phyloP scores from a whole-genome alignment of 1,140 invertebrate species.

The Hermetia illucens region DNA sequence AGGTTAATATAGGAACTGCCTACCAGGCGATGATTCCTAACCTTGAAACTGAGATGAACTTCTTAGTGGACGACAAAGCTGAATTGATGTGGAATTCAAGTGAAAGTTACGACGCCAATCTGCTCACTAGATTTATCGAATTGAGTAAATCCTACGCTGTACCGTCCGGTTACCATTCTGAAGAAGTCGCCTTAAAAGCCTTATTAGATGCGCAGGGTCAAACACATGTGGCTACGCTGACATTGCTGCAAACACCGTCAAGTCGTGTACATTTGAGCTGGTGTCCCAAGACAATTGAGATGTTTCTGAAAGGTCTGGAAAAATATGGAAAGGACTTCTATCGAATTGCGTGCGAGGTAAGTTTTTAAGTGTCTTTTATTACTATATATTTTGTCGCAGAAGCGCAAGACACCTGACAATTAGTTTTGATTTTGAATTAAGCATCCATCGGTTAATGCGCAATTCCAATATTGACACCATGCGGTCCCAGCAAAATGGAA shows the following conservation, averaged over 20 bases:
- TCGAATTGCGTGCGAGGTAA: conserved; percentile 72
- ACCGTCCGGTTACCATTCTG: conserved; percentile 80
- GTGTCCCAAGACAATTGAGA: conserved; percentile 73
- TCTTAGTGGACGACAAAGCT: conserved; percentile 38
- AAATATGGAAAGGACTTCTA: conserved; percentile 91
- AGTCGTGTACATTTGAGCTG: conserved; percentile 67
- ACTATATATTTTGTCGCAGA: too few species aligned
- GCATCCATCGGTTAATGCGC: too few species aligned
- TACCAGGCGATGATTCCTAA: conserved; percentile 76
- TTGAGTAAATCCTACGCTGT: conserved; percentile 85
- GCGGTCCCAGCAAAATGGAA: too few species aligned
- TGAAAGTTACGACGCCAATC: conserved; percentile 34
- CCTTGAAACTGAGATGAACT: conserved; percentile 32
- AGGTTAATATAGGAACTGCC: conserved; percentile 81
- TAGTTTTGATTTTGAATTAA: too few species aligned
- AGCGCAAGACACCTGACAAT: too few species aligned
- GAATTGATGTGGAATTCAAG: conserved; percentile 77
- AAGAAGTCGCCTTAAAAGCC: conserved; percentile 86
- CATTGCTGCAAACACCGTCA: conserved; percentile 55
- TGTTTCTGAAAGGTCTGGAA: conserved; percentile 74
- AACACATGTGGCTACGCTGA: conserved; percentile 75
- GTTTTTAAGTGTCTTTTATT: conserved; percentile 11
- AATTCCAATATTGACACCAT: too few species aligned
- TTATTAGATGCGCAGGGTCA: conserved; percentile 76
- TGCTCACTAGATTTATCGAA: conserved; percentile 54